A percentile compares a stretch with the other conserved stretches of the same genome.
These are phyloP conservation scores for Thymallus thymallus DNA, from an alignment of 2,113 vertebrate species.

Conservation along the genomic window DNA sequence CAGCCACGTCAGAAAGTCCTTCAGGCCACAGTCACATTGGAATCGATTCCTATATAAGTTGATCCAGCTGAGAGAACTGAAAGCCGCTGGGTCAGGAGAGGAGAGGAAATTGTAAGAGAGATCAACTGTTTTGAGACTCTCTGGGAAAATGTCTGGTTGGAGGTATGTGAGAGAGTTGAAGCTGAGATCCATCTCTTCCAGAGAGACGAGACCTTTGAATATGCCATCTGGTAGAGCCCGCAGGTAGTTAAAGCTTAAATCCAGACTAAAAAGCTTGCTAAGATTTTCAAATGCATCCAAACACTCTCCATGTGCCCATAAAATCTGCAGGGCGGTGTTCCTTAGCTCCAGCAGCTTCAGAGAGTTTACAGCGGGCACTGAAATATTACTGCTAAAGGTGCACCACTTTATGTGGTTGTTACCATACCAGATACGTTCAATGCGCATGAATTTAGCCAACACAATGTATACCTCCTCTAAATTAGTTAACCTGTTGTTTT, in stretches of 20 bases:
- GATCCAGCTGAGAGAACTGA: constrained; percentile 68
- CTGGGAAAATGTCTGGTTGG: constrained; percentile 70
- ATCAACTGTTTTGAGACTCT: constrained; percentile 68
- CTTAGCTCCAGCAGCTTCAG: constrained; percentile 77
- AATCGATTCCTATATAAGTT: constrained; percentile 76
- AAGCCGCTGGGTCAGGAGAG: constrained; percentile 74
- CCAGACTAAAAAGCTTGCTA: constrained; percentile 64
- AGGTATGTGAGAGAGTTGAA: constrained; percentile 78
- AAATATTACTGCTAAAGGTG: accelerated
- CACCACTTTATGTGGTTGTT: constrained; percentile 79
- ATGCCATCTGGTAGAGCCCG: constrained; percentile 74
- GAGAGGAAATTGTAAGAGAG: constrained; percentile 82
- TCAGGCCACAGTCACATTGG: constrained; percentile 81
- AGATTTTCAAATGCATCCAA: constrained; percentile 80
- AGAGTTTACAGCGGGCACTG: constrained; percentile 39
- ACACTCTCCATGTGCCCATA: constrained; percentile 76
- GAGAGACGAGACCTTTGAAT: constrained; percentile 75
- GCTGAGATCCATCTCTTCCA: constrained; percentile 75
- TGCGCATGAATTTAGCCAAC: constrained; percentile 46
- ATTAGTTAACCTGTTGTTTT: constrained; percentile 71
- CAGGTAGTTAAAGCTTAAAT: constrained; percentile 78
- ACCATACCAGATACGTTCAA: constrained; percentile 67
- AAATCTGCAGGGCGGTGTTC: constrained; percentile 75
- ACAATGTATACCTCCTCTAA: constrained; percentile 71
- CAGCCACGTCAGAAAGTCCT: constrained; percentile 76